Conservation (phyloP, 2,113 vertebrate genomes). For the Bombycilla garrulus region DNA sequence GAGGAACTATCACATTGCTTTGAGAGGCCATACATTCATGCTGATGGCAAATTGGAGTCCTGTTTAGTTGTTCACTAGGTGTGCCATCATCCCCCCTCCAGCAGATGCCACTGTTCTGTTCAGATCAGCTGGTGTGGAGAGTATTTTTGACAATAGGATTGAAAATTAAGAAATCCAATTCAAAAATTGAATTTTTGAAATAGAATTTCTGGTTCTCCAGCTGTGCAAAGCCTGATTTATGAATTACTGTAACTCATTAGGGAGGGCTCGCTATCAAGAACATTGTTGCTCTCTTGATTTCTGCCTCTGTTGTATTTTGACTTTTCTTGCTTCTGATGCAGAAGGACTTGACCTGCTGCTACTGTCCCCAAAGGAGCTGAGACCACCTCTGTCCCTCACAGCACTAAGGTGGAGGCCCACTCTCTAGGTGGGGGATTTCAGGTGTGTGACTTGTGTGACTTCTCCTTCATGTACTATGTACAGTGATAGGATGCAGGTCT, state of each 20-base stretch:
- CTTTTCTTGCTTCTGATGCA: not conserved
- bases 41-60: not conserved
- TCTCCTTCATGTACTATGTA: not conserved
- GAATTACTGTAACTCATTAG: not conserved
- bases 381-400: not conserved
- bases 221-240: not conserved
- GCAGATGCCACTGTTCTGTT: not conserved
- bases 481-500: not conserved
- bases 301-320: not conserved
- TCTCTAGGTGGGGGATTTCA: not conserved
- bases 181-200: not conserved
- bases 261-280: not conserved
- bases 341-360: not conserved
- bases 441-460: not conserved
- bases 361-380: not conserved
- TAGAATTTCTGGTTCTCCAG: not conserved
- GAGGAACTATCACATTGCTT: not conserved
- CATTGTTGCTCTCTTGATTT: not conserved
- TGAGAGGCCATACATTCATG: not conserved
- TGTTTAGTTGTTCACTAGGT: not conserved
- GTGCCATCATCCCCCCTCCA: not conserved
- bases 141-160: not conserved
- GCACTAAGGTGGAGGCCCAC: not conserved
- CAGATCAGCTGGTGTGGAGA: not conserved
- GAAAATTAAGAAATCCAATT: no score